Percentiles rank a stretch among this genome's conserved stretches.
Evolutionary conservation across 2,113 vertebrate species (phyloP).

Genomic region (Prionailurus viverrinus): DNA sequence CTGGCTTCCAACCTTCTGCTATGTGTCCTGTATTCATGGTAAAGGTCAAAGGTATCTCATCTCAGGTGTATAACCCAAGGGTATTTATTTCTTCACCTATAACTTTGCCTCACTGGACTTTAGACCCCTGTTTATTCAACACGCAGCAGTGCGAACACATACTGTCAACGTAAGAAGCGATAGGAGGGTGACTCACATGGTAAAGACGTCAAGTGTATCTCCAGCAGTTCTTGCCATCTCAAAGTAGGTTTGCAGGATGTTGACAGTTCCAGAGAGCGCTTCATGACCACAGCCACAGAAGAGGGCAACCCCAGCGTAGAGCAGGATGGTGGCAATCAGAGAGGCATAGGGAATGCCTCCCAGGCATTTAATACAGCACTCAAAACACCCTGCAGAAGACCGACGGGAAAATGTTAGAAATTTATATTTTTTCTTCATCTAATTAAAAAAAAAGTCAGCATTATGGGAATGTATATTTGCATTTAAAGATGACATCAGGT

Average conservation of each 20-base stretch:
- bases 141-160: background rate
- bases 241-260: conserved; percentile 99
- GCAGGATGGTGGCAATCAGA: conserved; percentile 97
- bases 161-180: too few relatives aligned
- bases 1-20: background rate
- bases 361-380: conserved; percentile 99
- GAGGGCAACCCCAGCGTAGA: conserved; percentile 97
- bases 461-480: background rate
- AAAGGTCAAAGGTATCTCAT: background rate
- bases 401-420: background rate
- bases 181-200: conserved; percentile 92
- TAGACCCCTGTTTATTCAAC: background rate
- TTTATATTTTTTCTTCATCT: background rate
- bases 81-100: background rate
- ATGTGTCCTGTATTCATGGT: background rate
- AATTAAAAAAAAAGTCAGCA: background rate
- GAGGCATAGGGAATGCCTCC: conserved; percentile 99
- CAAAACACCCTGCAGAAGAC: conserved; percentile 93
- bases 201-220: conserved; percentile 97
- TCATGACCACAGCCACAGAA: conserved; percentile 99
- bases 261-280: conserved; percentile 97
- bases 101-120: background rate
- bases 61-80: background rate
- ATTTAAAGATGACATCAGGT: background rate
- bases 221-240: conserved; percentile 95